A percentile compares a stretch with the other conserved stretches of the same genome.
Evolutionary conservation across 37 sponge, comb jelly and placozoan species (phyloP).

Genomic region (Beroe forskalii): DNA sequence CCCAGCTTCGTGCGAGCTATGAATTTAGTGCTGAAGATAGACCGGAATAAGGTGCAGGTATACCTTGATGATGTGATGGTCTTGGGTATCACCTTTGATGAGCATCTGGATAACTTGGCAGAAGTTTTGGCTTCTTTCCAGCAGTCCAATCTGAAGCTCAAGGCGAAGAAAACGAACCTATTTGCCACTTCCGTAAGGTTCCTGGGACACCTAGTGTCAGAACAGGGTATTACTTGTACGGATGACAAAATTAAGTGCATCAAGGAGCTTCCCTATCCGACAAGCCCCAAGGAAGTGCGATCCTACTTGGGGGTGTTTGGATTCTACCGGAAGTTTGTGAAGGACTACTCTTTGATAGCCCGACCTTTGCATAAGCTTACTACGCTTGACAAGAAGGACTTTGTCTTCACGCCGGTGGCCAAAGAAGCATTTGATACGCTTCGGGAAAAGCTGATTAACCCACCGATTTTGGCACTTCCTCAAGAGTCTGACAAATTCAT

Average conservation of each 20-base stretch:
- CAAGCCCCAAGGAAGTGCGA: not conserved
- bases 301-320: constrained; percentile 44
- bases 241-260: constrained; percentile 65
- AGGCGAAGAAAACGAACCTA: constrained; percentile 62
- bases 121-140: constrained; percentile 65
- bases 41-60: not conserved
- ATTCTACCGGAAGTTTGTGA: constrained; percentile 70
- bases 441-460: not conserved
- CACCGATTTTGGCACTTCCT: not conserved
- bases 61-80: constrained; percentile 73
- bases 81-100: constrained; percentile 49
- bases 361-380: constrained; percentile 66
- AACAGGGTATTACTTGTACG: constrained; percentile 46
- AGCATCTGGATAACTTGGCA: constrained; percentile 62
- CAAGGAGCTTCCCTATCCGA: not conserved
- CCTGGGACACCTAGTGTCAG: constrained; percentile 64
- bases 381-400: constrained; percentile 63
- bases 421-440: constrained; percentile 66
- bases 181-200: constrained; percentile 18
- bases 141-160: constrained; percentile 64
- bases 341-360: constrained; percentile 66
- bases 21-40: constrained; percentile 67
- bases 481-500: constrained; percentile 59
- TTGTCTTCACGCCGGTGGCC: constrained; percentile 64
- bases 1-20: constrained; percentile 73